Conservation (phyloP, 2,797 vertebrate genomes). For the Coluber constrictor region DNA sequence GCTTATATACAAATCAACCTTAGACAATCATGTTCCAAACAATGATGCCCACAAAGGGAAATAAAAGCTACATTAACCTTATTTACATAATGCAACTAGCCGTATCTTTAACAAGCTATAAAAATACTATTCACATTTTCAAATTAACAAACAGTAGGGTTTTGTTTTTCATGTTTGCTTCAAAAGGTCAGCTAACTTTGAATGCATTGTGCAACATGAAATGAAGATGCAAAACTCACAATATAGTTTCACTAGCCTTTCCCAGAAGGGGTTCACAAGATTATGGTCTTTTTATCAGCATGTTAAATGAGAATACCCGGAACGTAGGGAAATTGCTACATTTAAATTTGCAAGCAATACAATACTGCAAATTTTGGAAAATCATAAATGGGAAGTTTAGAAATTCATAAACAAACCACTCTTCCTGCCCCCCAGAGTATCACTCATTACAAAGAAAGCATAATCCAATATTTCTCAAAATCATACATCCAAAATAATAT, state of each 20-base stretch:
- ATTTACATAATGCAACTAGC: constrained; percentile 90
- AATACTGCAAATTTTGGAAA: not conserved
- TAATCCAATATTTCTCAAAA: not conserved
- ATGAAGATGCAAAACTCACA: constrained; percentile 32
- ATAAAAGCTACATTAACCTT: constrained; percentile 78
- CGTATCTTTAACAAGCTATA: constrained; percentile 89
- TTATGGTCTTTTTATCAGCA: constrained; percentile 33
- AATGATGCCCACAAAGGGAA: constrained; percentile 77
- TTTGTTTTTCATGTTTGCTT: constrained; percentile 63
- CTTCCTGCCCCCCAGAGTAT: not conserved
- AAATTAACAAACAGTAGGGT: constrained; percentile 85
- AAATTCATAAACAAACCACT: not conserved
- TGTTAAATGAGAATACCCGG: constrained; percentile 25
- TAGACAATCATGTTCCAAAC: constrained; percentile 85
- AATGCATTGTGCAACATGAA: constrained; percentile 67
- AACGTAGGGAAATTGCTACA: not conserved
- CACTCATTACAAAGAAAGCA: not conserved
- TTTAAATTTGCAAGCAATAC: not conserved
- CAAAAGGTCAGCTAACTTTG: constrained; percentile 80
- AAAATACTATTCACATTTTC: constrained; percentile 99
- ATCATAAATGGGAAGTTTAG: not conserved
- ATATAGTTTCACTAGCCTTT: constrained; percentile 25
- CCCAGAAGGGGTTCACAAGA: constrained; percentile 59
- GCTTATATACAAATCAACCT: constrained; percentile 85
- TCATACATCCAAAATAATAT: not conserved